Base-by-base conservation (phyloP, 1,140 invertebrate species). In the Eufriesea mexicana region DNA sequence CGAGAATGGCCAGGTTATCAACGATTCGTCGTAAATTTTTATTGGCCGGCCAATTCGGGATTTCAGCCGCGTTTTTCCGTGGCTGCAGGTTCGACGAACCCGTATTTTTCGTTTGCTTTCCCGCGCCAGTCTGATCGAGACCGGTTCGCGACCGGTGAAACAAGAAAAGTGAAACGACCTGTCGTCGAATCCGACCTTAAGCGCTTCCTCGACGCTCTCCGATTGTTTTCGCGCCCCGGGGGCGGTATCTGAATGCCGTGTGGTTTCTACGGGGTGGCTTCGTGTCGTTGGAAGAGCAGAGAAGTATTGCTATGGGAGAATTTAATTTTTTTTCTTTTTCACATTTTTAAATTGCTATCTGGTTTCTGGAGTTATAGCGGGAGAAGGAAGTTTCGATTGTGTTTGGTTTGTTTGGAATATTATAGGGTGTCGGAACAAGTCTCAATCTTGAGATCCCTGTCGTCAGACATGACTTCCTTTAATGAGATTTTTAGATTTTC, bases 11-110 rank as follows among this genome's bases (percentile, higher is more conserved):
- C 54, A 12, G 45, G 42, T 79, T 70, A 79, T 77, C 75, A 67
- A 77, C 49, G 51, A 67, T 55, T 77, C 62, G 25, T 77, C 67
- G 67, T 71, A 79, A 61, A 61, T 72, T 79, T 72, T 79, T 70
- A 70, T 42, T 49, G 75, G 49, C 23, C 8, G n/a, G 16, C 23
- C 47, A 42, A 28, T 20, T 42, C 35, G 47, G 35, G 49, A 77
- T 55, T 49, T 20, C 49, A 25, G 28, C 25, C n/a, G 62, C 14
- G 49, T 77, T 66, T 54, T 42, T 20, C 62, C 49, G 35, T 10
- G n/a, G 6, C 14, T 16, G 2, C 12, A 66, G 2, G 42, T 57
- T 78, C 76, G 64, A 68, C 51, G 42, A 57, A 68, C 45, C 49
- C 68, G 78, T 72, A 72, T 72, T 79, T 79, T 62, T 14, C 16